Percentiles rank a stretch among this genome's conserved stretches.
phyloP scores from a whole-genome alignment of 2,888 invertebrate species.

The Euproctis similis region DNA sequence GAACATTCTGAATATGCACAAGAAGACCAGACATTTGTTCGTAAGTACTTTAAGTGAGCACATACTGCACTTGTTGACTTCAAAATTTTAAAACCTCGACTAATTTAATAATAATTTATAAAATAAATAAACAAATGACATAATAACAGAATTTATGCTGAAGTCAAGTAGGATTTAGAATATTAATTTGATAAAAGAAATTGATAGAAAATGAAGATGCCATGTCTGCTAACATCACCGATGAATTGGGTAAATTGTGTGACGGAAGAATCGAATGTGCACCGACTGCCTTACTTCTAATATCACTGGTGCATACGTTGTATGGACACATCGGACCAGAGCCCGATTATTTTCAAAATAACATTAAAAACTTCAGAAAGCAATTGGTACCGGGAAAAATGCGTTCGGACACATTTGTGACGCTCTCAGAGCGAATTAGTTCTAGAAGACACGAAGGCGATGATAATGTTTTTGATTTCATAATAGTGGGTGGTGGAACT shows the following conservation, averaged over 20 bases:
- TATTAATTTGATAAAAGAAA: no score
- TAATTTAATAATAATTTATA: no score
- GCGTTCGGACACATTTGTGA: conserved; percentile 20
- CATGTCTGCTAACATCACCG: conserved; percentile 58
- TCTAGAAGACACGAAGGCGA: conserved; percentile 1
- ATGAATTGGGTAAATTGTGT: conserved; percentile 62
- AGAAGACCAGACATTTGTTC: no score
- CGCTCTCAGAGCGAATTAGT: no score
- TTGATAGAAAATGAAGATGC: conserved; percentile 51
- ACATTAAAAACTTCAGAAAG: conserved; percentile 12
- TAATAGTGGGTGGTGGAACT: conserved; percentile 61
- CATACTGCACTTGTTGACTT: no score
- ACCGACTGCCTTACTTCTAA: conserved; percentile 62
- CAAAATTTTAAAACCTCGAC: no score
- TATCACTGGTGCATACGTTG: conserved; percentile 57
- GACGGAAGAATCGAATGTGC: conserved; percentile 66
- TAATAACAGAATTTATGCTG: no score
- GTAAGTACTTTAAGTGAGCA: no score
- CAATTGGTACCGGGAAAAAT: conserved; percentile 11
- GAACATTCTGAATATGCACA: no score
- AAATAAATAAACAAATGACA: no score
- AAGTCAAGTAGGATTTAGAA: no score
- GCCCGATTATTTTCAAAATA: conserved; percentile 52
- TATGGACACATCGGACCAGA: conserved; percentile 57
- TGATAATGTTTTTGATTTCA: conserved; percentile 44